phyloP scores from a whole-genome alignment of 2,113 vertebrate genomes.

The Crotalus viridis region DNA sequence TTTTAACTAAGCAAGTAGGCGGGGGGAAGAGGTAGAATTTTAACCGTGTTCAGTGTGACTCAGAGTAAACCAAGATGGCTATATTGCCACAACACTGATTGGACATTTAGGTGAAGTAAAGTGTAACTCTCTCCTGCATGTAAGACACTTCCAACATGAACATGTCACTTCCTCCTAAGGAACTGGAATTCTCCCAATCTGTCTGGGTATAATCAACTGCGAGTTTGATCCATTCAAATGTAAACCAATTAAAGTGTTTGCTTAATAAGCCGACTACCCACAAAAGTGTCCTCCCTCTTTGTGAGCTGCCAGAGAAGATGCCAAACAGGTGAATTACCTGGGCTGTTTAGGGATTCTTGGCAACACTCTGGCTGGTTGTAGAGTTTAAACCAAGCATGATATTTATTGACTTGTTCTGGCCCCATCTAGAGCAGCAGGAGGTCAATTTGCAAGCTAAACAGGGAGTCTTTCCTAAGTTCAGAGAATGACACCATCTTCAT shows the following conservation, averaged over 20 bases:
- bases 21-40: not conserved
- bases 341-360: not conserved
- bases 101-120: not conserved
- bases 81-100: not conserved
- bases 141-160: not conserved
- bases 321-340: not conserved
- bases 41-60: not conserved
- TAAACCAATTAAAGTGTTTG: not conserved
- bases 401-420: not conserved
- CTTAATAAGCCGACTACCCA: not conserved
- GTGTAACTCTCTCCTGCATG: not conserved
- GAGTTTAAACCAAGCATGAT: not conserved
- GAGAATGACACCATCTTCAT: not conserved
- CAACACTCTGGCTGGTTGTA: not conserved
- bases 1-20: not conserved
- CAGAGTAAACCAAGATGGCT: not conserved
- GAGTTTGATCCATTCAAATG: not conserved
- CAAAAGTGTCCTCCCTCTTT: not conserved
- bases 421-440: not conserved
- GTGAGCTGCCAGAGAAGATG: not conserved
- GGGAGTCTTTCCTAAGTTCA: not conserved
- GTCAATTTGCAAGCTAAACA: not conserved
- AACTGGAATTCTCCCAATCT: not conserved
- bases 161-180: not conserved
- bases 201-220: not conserved